These are phyloP conservation scores for Cavia porcellus DNA, from an alignment of 2,113 vertebrate genomes.

Conservation along the genomic window DNA sequence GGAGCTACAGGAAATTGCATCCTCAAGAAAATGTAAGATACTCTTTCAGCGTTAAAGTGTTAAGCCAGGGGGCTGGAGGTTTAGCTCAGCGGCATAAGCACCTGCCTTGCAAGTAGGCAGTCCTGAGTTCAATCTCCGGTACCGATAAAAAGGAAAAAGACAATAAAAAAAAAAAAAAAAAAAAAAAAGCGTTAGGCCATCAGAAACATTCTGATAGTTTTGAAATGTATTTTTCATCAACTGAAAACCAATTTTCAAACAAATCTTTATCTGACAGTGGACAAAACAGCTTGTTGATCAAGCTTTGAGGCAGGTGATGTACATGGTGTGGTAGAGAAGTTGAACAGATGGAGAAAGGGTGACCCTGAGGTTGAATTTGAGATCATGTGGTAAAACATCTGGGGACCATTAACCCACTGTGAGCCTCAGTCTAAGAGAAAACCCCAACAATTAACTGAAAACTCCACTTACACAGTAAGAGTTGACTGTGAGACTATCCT, in stretches of 20 bases:
- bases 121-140: too few relatives aligned
- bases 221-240: neutral
- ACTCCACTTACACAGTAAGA: neutral
- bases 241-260: constrained; percentile 21
- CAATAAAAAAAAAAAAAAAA: too few relatives aligned
- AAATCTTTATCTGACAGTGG: neutral
- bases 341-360: neutral
- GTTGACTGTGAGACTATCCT: neutral
- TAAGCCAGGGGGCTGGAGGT: neutral
- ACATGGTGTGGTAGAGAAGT: neutral
- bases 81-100: too few relatives aligned
- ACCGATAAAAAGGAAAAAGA: too few relatives aligned
- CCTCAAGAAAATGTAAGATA: neutral
- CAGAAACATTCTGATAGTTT: too few relatives aligned
- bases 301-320: neutral
- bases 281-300: neutral
- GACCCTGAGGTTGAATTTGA: neutral
- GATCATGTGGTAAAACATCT: neutral
- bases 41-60: neutral
- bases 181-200: too few relatives aligned
- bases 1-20: neutral
- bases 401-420: neutral
- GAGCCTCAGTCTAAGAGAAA: neutral
- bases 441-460: neutral
- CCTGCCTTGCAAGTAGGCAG: too few relatives aligned